Percentiles rank a stretch among this genome's conserved stretches.
These are phyloP conservation scores for Lycocerus yunnanus DNA, from an alignment of 2,888 invertebrate species.

Conservation along the genomic window DNA sequence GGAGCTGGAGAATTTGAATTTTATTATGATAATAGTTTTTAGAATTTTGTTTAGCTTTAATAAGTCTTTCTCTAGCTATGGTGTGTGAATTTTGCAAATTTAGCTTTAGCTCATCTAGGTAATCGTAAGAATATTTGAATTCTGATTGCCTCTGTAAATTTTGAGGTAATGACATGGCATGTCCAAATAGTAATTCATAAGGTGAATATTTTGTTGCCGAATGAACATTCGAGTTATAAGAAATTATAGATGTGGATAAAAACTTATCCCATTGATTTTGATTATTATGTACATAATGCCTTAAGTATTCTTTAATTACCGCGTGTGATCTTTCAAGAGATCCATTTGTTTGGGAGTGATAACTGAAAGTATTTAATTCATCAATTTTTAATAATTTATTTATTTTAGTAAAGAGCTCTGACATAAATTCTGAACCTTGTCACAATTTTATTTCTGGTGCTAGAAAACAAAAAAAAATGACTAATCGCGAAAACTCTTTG, in stretches of 20 bases:
- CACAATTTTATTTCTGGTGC: too few relatives aligned
- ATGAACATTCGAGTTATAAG: constrained; percentile 39
- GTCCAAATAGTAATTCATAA: constrained; percentile 39
- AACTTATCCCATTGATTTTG: constrained; percentile 38
- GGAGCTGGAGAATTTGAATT: constrained; percentile 24
- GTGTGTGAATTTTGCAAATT: constrained; percentile 34
- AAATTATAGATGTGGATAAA: constrained; percentile 37
- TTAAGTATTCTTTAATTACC: constrained; percentile 42
- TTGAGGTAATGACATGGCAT: constrained; percentile 28
- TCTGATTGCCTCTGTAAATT: constrained; percentile 32
- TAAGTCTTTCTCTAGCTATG: constrained; percentile 35
- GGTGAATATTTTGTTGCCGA: constrained; percentile 37
- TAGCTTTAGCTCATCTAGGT: constrained; percentile 29
- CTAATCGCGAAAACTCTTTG: too few relatives aligned
- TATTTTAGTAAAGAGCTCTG: constrained; percentile 41
- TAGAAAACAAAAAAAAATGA: too few relatives aligned
- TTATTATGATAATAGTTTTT: constrained; percentile 34
- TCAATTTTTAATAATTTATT: constrained; percentile 42
- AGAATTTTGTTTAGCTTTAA: constrained; percentile 31
- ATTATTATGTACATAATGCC: constrained; percentile 38
- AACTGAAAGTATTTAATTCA: constrained; percentile 41
- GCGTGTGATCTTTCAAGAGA: constrained; percentile 43
- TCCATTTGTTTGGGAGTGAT: constrained; percentile 43
- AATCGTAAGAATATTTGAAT: constrained; percentile 40
- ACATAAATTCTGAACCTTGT: constrained; percentile 34